Conservation (phyloP, 2,888 invertebrate species). For the Exocentrus adspersus region DNA sequence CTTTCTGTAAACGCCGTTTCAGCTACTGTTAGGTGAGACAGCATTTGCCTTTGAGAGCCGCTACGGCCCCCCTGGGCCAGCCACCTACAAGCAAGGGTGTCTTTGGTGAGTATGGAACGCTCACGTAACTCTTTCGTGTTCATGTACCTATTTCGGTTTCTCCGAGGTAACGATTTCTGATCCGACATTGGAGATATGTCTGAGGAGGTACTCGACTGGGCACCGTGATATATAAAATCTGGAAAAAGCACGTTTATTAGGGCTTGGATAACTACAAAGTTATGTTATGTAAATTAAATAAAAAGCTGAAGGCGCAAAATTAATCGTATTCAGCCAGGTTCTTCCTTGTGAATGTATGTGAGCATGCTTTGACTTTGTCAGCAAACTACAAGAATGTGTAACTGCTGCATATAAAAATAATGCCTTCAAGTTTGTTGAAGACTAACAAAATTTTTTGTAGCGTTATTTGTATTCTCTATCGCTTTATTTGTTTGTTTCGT, state of each 20-base stretch:
- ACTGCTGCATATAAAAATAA: no score
- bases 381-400: no score
- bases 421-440: no score
- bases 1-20: constrained; percentile 68
- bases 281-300: no score
- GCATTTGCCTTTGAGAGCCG: constrained; percentile 68
- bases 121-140: constrained; percentile 44
- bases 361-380: no score
- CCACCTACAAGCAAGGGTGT: constrained; percentile 63
- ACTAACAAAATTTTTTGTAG: no score
- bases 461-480: no score
- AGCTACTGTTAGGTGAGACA: constrained; percentile 71
- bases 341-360: no score
- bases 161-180: constrained; percentile 78
- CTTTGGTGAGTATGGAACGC: constrained; percentile 39
- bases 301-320: no score
- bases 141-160: constrained; percentile 73
- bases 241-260: constrained; percentile 60
- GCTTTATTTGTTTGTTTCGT: no score
- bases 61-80: constrained; percentile 60
- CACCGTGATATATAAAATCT: constrained; percentile 80
- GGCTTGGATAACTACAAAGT: no score
- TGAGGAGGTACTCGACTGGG: constrained; percentile 80
- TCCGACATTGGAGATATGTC: constrained; percentile 83
- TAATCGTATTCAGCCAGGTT: no score